Evolutionary conservation across 2,888 invertebrate species (phyloP).

Genomic region (Leptinotarsa tumamoca): DNA sequence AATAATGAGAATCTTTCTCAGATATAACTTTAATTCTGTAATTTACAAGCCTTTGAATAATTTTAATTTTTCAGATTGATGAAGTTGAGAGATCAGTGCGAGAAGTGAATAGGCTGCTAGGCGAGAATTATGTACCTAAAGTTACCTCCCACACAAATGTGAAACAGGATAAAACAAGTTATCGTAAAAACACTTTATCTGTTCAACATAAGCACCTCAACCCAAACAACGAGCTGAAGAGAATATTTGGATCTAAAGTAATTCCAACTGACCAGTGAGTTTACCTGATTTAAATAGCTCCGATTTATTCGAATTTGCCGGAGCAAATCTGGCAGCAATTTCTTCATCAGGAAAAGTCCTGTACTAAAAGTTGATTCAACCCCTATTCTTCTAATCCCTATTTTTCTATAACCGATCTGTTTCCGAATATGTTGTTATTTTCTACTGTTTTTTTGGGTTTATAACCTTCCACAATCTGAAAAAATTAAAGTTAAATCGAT

Average conservation of each 20-base stretch:
- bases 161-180: constrained; percentile 55
- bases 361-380: no score
- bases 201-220: constrained; percentile 81
- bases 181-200: constrained; percentile 69
- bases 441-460: no score
- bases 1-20: no score
- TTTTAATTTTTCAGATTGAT: constrained; percentile 66
- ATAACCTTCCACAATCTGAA: no score
- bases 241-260: constrained; percentile 84
- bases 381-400: no score
- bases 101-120: constrained; percentile 77
- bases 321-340: no score
- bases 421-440: no score
- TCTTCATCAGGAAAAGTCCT: no score
- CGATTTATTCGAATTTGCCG: not conserved
- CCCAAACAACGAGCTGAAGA: constrained; percentile 83
- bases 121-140: constrained; percentile 66
- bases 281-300: not conserved
- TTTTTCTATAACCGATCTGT: no score
- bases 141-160: constrained; percentile 34
- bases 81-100: constrained; percentile 76
- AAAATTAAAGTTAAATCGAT: no score
- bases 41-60: no score
- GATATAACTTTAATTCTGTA: no score
- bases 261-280: constrained; percentile 73